A percentile compares a stretch with the other conserved stretches of the same genome.
phyloP scores from a whole-genome alignment of 2,888 invertebrate genomes.

The Atethmia centrago region DNA sequence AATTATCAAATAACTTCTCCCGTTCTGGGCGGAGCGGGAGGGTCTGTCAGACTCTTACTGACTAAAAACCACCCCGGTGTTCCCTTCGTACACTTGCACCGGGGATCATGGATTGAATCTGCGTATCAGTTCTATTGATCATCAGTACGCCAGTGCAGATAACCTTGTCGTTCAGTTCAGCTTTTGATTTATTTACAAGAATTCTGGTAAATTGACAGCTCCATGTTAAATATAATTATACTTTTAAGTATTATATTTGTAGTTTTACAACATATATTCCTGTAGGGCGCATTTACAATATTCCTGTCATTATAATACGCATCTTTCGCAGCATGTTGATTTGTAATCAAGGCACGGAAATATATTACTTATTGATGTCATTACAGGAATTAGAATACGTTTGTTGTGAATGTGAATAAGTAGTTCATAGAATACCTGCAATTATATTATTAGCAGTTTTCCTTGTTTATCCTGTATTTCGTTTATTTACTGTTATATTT shows the following conservation, averaged over 20 bases:
- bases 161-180: background rate
- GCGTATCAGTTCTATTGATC: background rate
- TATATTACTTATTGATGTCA: slow-evolving; percentile 1
- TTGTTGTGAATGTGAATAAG: slow-evolving; percentile 9
- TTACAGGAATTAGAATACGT: slow-evolving; percentile 23
- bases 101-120: no score
- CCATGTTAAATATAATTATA: background rate
- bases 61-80: no score
- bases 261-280: background rate
- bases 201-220: background rate
- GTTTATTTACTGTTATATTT: slow-evolving; percentile 19
- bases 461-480: slow-evolving; percentile 25
- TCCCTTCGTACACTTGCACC: no score
- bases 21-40: no score
- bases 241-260: no score
- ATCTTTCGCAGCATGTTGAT: background rate
- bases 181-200: background rate
- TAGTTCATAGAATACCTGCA: slow-evolving; percentile 30
- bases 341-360: slow-evolving; percentile 23
- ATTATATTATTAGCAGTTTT: slow-evolving; percentile 29
- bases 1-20: no score
- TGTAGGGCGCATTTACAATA: no score
- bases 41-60: no score
- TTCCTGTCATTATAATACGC: background rate
- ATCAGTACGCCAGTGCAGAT: background rate